Percentiles rank a stretch among this genome's conserved stretches.
These are phyloP conservation scores for Proteles cristata DNA, from an alignment of 2,113 vertebrate species.

Conservation along the genomic window DNA sequence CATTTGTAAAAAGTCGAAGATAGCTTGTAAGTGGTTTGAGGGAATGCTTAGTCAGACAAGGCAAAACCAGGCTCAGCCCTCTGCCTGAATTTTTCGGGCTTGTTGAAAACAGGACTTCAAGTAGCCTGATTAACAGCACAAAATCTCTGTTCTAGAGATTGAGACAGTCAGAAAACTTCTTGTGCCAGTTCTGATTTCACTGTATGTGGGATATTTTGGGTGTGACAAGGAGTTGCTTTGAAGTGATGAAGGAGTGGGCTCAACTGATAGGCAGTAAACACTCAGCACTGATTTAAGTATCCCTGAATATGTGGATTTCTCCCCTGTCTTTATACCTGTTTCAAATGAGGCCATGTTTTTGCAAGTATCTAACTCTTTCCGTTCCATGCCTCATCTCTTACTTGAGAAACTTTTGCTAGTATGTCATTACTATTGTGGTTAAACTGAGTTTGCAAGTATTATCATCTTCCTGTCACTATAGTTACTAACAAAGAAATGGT, in stretches of 20 bases:
- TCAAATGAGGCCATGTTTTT: background rate
- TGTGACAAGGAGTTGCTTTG: background rate
- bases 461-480: background rate
- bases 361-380: background rate
- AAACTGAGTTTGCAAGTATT: background rate
- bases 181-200: background rate
- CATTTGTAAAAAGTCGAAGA: slow-evolving; percentile 20
- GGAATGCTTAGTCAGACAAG: background rate
- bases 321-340: background rate
- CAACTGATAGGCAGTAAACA: background rate
- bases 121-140: background rate
- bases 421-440: background rate
- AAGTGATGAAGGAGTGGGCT: background rate
- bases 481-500: slow-evolving; percentile 3
- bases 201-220: background rate
- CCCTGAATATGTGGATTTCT: background rate
- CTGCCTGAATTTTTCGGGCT: background rate
- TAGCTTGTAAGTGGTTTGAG: background rate
- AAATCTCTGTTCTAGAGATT: background rate
- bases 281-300: background rate
- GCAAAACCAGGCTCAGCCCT: background rate
- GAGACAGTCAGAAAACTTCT: background rate
- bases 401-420: slow-evolving; percentile 33
- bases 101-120: background rate
- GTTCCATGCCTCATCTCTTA: background rate